Conservation (phyloP, 2,113 vertebrate species). For the Psittacula cyanocephala region DNA sequence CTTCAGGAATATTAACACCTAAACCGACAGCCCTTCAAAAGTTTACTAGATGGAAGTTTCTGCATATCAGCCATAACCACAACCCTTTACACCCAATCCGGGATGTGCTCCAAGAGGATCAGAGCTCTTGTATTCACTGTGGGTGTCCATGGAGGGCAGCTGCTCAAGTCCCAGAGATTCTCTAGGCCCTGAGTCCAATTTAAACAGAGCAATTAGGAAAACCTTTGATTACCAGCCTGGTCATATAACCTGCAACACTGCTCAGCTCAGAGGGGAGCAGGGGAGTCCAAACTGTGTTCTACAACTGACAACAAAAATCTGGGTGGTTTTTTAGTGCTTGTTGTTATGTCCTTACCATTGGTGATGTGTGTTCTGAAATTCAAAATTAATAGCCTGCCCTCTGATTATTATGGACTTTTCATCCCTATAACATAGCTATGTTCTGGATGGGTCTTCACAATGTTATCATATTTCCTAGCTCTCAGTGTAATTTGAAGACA, state of each 20-base stretch:
- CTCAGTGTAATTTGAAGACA: neutral
- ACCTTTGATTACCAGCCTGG: neutral
- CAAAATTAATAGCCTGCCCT: neutral
- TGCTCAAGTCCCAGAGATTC: neutral
- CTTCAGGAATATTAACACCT: neutral
- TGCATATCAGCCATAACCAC: neutral
- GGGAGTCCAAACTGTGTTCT: neutral
- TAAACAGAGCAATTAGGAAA: neutral
- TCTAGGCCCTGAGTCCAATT: neutral
- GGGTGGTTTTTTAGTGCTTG: neutral
- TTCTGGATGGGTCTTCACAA: neutral
- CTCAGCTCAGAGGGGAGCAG: neutral
- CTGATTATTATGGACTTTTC: neutral
- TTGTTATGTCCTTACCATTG: neutral
- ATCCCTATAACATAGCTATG: neutral
- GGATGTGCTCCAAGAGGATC: neutral
- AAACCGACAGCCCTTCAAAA: neutral
- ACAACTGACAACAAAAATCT: neutral
- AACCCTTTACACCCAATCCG: neutral
- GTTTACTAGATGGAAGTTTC: neutral
- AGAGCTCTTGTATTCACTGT: neutral
- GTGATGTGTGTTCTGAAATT: neutral
- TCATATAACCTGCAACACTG: neutral
- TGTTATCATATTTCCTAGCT: neutral
- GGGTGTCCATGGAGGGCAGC: fast-evolving